Base-by-base conservation (phyloP, 2,888 invertebrate species). In the Palloptera scutellata region DNA sequence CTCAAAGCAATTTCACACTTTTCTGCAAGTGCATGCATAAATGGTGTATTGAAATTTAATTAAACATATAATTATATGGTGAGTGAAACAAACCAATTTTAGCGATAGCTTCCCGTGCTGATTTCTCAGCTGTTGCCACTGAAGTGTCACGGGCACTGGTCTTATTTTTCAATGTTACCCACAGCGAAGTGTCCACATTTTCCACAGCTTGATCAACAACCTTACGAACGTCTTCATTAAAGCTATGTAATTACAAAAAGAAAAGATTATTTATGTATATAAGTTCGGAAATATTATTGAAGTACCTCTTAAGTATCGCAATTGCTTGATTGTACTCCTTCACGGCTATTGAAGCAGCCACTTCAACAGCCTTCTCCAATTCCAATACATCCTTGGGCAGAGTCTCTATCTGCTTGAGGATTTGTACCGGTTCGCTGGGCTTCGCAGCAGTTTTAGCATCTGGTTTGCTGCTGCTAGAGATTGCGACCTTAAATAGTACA, bases 241-340 rank as follows among this genome's bases (percentile, higher is more conserved):
- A 85, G 77, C 88, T 89, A 30, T 30, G 30, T 30, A 6, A 30
- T 30, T 30, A 48, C 1, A 41, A 55, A 61, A 45, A 42, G 61
- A 57, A 42, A 6, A 52, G 6, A 13, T 54, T 40, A 66, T 4
- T n/a, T 30, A 57, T 40, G 12, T 11, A 57, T 1, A 6, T 55
- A 12, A 13, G 5, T 51, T 48, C 17, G 53, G 8, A 30, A 20
- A 30, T 1, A 13, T 40, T 40, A 20, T 6, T 40, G 1, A 43
- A 15, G 41, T 8, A 84, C 84, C 73, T 86, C 68, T 87, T 85
- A 52, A 91, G 86, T 52, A 88, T 86, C 63, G 86, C 85, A 0
- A 89, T 86, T 0, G 93, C 92, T 70, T 86, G 84, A 69, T 89
- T 89, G 77, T 89, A 93, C 67, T 89, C 89, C 76, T 90, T 87